Evolutionary conservation across 2,888 invertebrate species (phyloP), one percentile per base, ranked within the genome.

Genomic region (Conistra vaccinii): DNA sequence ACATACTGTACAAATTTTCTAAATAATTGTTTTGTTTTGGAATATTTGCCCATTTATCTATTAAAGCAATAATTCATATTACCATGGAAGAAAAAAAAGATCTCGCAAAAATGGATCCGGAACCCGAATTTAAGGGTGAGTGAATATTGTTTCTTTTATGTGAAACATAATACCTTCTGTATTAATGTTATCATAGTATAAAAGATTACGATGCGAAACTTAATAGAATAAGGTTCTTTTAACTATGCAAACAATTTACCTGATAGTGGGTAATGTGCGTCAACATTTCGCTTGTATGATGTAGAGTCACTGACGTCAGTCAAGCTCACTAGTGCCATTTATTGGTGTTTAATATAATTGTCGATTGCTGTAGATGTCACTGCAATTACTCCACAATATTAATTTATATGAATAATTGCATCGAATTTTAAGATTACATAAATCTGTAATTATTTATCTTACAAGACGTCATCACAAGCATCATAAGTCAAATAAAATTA

Each of bases 111-210:
- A 7, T 57, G 26, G 17, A 23, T 7, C 7, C 7, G 4, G 48
- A 66, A 51, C 10, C 65, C 12, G 32, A 66, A 20, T 76, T 78
- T 12, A 76, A 82, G 14, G 83, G 83, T 82, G 14, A 76, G 78
- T 66, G 3, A 29, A 9, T 3, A 1, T 42, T n/a, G 35, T 69
- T 45, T 53, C 1, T 20, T 20, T 2, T 62, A 17, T 17, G 35
- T n/a, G 9, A n/a, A n/a, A n/a, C 9, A 26, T n/a, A 35, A n/a
- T n/a, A 20, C 3, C 1, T 39, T 61, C 4, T 17, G 2, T n/a
- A 26, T 62, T 1, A 17, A 17, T 17, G n/a, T 1, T 20, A 10
- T n/a, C 39, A 5, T 62, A 26, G n/a, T 39, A 39, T 10, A 1
- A 42, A 20, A 63, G 1, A 42, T 6, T 26, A 42, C 20, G 1